A percentile compares a stretch with the other conserved stretches of the same genome.
Conservation (phyloP, 2,888 invertebrate genomes). For the Tiliacea aurago region DNA sequence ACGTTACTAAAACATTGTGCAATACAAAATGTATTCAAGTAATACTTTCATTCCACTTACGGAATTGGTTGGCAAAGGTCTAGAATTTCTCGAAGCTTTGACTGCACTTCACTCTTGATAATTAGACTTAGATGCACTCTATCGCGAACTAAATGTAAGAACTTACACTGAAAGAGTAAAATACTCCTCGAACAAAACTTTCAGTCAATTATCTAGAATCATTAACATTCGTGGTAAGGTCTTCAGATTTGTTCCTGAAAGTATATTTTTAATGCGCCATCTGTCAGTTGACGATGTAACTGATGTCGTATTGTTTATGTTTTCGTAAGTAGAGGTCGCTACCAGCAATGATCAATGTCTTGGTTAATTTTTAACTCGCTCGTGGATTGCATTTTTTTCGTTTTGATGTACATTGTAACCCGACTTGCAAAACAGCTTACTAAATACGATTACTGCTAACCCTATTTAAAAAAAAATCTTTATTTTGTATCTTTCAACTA, state of each 20-base stretch:
- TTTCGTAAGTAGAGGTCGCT: slow-evolving; percentile 53
- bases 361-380: slow-evolving; percentile 14
- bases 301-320: slow-evolving; percentile 23
- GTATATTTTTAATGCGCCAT: slow-evolving; percentile 48
- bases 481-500: background rate
- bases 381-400: slow-evolving; percentile 8
- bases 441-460: background rate
- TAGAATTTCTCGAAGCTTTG: slow-evolving; percentile 18
- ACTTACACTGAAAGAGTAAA: slow-evolving; percentile 8
- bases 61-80: slow-evolving; percentile 35
- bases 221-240: background rate
- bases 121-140: slow-evolving; percentile 37
- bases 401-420: slow-evolving; percentile 3
- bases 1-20: slow-evolving; percentile 4
- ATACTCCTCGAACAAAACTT: slow-evolving; percentile 1
- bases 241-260: background rate
- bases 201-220: slow-evolving; percentile 11
- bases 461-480: background rate
- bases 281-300: slow-evolving; percentile 36
- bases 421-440: background rate
- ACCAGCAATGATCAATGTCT: slow-evolving; percentile 17
- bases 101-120: slow-evolving; percentile 28
- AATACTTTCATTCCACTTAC: slow-evolving; percentile 21
- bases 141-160: slow-evolving; percentile 11
- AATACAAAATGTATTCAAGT: slow-evolving; percentile 15